Percentiles rank a stretch among this genome's conserved stretches.
Conservation (phyloP, 2,888 invertebrate genomes). For the Hipparchia sbordonii region DNA sequence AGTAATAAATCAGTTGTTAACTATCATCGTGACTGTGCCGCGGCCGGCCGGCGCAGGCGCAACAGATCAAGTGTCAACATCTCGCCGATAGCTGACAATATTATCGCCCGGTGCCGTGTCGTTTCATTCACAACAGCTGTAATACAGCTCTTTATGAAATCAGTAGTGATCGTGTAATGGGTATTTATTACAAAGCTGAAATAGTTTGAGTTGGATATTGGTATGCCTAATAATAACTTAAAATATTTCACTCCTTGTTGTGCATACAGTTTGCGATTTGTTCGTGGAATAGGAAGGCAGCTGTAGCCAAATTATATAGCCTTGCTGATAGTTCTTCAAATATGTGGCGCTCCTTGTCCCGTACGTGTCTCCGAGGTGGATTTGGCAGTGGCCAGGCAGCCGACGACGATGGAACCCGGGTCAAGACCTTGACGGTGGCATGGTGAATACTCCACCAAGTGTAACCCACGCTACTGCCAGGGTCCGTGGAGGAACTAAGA, state of each 20-base stretch:
- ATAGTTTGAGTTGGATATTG: neutral
- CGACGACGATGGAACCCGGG: too few species aligned
- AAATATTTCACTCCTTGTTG: conserved; percentile 2
- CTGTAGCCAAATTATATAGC: too few species aligned
- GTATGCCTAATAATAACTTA: conserved; percentile 5
- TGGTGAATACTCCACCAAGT: too few species aligned
- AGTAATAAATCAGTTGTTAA: conserved; percentile 34
- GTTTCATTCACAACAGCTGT: conserved; percentile 43
- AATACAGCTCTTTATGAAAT: conserved; percentile 27
- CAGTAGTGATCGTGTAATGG: conserved; percentile 17
- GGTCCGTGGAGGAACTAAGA: too few species aligned
- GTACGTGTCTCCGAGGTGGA: too few species aligned
- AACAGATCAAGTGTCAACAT: conserved; percentile 45
- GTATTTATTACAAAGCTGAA: conserved; percentile 25
- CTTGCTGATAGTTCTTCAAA: too few species aligned
- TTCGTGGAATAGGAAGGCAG: too few species aligned
- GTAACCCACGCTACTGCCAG: too few species aligned
- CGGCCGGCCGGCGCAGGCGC: conserved; percentile 7
- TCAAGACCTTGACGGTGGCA: too few species aligned
- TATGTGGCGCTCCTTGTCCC: too few species aligned
- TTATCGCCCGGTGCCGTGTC: conserved; percentile 46
- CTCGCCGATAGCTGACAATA: conserved; percentile 51
- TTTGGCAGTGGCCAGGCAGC: too few species aligned
- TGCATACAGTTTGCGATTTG: neutral
- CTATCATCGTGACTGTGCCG: conserved; percentile 39